Evolutionary conservation across 2,888 invertebrate genomes (phyloP), one percentile per base, ranked within the genome.

Genomic region (Orthosia cruda): DNA sequence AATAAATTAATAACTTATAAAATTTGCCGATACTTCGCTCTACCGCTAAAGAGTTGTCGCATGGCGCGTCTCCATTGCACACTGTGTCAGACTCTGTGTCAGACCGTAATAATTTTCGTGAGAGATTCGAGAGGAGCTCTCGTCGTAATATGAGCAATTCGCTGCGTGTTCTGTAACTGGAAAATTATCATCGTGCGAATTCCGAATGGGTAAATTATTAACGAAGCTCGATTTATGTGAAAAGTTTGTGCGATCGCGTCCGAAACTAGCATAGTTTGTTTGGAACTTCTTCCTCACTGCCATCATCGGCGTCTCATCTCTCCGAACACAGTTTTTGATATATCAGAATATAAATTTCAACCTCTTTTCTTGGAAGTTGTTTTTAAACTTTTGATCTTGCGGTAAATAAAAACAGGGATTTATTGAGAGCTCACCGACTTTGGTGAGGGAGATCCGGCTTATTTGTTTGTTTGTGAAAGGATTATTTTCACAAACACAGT

Each of bases 191-290:
- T 72, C 65, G 74, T 77, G 71, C 80, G 86, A 89, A 91, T 89
- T 90, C 89, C 86, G 88, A 92, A 94, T 91, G 88, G 89, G 88
- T 92, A 92, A 93, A 94, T 92, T 94, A 93, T 93, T 93, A 93
- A 92, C 91, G 91, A 91, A 90, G 87, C 89, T 85, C 91, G 91
- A 94, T 94, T 94, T 94, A 95, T 94, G 93, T 90, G 90, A 64
- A 92, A 95, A 95, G 91, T 95, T 94, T 85, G 75, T 70, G 70
- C 83, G 88, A 88, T 91, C 89, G 89, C 87, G 91, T 91, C 91
- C 89, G 83, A 91, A 93, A 93, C 93, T 91, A 89, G 89, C 88
- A 84, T 87, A 90, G 91, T 91, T 92, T 90, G 89, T 91, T 88
- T 73, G 71, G 55, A 90, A 86, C 40, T 87, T 87, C 77, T 74